Percentiles rank a stretch among this genome's conserved stretches.
Evolutionary conservation across 1,140 invertebrate genomes (phyloP).

Genomic region (Yoshiicerus persimilis): DNA sequence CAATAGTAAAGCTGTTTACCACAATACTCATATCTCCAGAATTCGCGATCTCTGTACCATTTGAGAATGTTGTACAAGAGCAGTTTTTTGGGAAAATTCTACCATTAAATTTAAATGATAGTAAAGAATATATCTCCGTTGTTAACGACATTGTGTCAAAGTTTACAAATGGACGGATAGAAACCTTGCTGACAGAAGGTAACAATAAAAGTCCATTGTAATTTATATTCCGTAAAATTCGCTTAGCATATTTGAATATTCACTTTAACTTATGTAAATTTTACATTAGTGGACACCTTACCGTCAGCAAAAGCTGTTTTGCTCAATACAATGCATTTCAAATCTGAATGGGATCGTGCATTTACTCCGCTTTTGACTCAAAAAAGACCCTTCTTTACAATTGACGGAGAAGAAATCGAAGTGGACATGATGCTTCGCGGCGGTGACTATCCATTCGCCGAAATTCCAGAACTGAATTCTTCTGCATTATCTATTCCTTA

Average conservation of each 20-base stretch:
- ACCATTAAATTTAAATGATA: not conserved
- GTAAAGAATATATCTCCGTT: not conserved
- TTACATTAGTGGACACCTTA: not conserved
- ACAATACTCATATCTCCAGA: not conserved
- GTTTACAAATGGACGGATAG: not conserved
- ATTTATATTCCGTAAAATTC: not conserved
- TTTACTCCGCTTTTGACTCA: slow-evolving; percentile 2
- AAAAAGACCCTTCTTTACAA: not conserved
- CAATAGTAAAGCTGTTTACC: not conserved
- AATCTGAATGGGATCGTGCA: not conserved
- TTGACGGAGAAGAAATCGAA: not conserved
- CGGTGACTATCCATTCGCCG: not conserved
- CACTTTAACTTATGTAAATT: not conserved
- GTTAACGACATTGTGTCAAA: not conserved
- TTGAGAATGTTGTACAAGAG: not conserved
- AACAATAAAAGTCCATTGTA: not conserved
- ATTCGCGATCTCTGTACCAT: not conserved
- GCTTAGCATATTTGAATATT: too few species aligned
- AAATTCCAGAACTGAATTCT: slow-evolving; percentile 13
- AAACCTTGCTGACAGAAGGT: not conserved
- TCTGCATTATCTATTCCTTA: not conserved
- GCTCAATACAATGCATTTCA: not conserved
- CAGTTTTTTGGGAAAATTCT: not conserved
- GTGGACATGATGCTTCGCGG: slow-evolving; percentile 4
- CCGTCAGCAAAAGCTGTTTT: not conserved